A percentile compares a stretch with the other conserved stretches of the same genome.
These are phyloP conservation scores for Scaptomyza cyrtandrae DNA, from an alignment of 2,888 invertebrate genomes.

Conservation along the genomic window DNA sequence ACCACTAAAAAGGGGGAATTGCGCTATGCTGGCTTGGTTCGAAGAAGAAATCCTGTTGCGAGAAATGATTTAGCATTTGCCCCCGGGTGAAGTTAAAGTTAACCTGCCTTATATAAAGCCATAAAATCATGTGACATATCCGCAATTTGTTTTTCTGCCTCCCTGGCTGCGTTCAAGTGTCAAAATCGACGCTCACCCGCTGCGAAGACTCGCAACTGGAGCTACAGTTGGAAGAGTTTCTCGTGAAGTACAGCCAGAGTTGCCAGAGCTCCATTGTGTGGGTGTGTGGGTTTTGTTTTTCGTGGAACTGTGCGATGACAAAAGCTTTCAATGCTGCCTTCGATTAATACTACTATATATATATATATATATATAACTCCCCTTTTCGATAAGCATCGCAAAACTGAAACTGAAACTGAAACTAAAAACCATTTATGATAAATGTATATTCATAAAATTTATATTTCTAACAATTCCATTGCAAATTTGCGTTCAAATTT, in stretches of 20 bases:
- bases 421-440: constrained; percentile 8
- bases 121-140: constrained; percentile 80
- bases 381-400: constrained; percentile 54
- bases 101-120: constrained; percentile 42
- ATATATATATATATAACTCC: not conserved
- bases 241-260: constrained; percentile 62
- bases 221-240: constrained; percentile 37
- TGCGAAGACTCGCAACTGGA: constrained; percentile 40
- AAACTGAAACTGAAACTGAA: not conserved
- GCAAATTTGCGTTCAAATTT: constrained; percentile 48
- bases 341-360: constrained; percentile 35
- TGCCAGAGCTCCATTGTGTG: constrained; percentile 50
- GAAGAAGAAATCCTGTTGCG: constrained; percentile 65
- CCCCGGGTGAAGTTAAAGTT: constrained; percentile 35
- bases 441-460: not conserved
- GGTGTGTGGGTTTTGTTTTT: constrained; percentile 28
- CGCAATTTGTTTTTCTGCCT: constrained; percentile 70
- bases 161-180: constrained; percentile 64
- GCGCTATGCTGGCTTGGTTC: too few species aligned
- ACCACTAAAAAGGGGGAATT: constrained; percentile 17
- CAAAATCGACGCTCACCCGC: constrained; percentile 76
- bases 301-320: constrained; percentile 71
- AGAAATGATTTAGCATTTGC: constrained; percentile 74
- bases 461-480: constrained; percentile 49
- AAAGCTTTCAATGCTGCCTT: constrained; percentile 69